Base-by-base conservation (phyloP, 2,797 vertebrate species). In the Falco concolor region DNA sequence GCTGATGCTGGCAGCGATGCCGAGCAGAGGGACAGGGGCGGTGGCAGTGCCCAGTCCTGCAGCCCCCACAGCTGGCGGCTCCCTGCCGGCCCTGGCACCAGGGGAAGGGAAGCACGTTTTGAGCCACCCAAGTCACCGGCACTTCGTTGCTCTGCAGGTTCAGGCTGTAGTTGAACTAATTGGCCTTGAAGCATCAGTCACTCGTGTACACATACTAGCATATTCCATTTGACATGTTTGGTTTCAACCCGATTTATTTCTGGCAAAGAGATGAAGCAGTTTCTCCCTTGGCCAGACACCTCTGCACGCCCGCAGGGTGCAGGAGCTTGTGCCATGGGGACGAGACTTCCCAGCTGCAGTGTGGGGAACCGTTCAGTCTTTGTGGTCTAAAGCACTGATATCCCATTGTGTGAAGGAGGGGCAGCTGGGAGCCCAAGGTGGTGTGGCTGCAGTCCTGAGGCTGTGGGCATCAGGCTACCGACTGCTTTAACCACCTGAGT, bases 181-280 rank as follows among this genome's bases (percentile, higher is more conserved):
- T 65, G 10, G 65, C 65, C 45, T 64, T 88, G 84, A 90, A 68
- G 84, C 69, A 72, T 64, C 64, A 84, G 79, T 80, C 65, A 65
- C 53, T 95, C 14, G 6, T 68, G 56, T 89, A 53, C 70, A 60
- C 54, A 24, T 57, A 50, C 30, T 47, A 32, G 50, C 13, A 11
- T 81, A 73, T 90, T 77, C 24, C 70, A 23, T 74, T 88, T 81
- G 79, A 69, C 70, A 25, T 50, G 65, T 85, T 93, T 87, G 56
- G 38, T 84, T 90, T 95, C 70, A 74, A 49, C 60, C 38, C 73
- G 50, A 36, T 78, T 82, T 88, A 30, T 74, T 81, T 82, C 65
- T 82, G 76, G 32, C 80, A 50, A 44, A 49, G 90, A 65, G 74
- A 79, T 52, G 64, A 54, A 65, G 40, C 45, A 52, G 27, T 56